Base-by-base conservation (phyloP, 2,888 invertebrate genomes). In the Epicampocera succincta region DNA sequence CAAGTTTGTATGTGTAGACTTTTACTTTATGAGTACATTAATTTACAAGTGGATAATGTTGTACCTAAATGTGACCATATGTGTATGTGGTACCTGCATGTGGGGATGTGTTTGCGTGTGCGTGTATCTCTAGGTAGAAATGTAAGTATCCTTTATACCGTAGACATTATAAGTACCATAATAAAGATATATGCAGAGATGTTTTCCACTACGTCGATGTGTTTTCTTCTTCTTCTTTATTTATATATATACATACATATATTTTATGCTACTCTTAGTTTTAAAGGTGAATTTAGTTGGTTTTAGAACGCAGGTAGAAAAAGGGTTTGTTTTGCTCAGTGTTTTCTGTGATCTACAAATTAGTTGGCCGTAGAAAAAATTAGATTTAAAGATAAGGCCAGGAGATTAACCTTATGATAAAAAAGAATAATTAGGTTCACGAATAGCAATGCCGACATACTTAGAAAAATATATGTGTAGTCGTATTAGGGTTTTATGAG, bases 81-180 rank as follows among this genome's bases (percentile, higher is more conserved):
- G 6, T 6, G 6, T 29, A 33, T 33, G 33, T 33, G 8, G 3
- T 25, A 25, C n/a, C n/a, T 25, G 5, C 25, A 33, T 6, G 9
- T 33, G 33, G 1, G 5, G 6, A 33, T 33, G 9, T 33, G 8
- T 33, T 8, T 33, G 33, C 8, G 33, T 9, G 8, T 3, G 6
- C 8, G 8, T 6, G 60, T 3, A 72, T 15, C 48, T 58, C 42
- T 42, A 42, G 33, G 33, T 38, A n/a, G n/a, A 13, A n/a, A 56
- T n/a, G 40, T n/a, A 66, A 71, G 66, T 75, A 66, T 60, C 78
- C 69, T 74, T 78, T 74, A 66, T 71, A 66, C 61, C 50, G 65
- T 66, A 82, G 71, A 82, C 82, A 78, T 78, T 77, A 82, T 78
- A 82, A 82, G 78, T 82, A 66, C 74, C 66, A 78, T 75, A 75